These are phyloP conservation scores for Caerostris extrusa DNA, from an alignment of 1,140 invertebrate species.

Conservation along the genomic window DNA sequence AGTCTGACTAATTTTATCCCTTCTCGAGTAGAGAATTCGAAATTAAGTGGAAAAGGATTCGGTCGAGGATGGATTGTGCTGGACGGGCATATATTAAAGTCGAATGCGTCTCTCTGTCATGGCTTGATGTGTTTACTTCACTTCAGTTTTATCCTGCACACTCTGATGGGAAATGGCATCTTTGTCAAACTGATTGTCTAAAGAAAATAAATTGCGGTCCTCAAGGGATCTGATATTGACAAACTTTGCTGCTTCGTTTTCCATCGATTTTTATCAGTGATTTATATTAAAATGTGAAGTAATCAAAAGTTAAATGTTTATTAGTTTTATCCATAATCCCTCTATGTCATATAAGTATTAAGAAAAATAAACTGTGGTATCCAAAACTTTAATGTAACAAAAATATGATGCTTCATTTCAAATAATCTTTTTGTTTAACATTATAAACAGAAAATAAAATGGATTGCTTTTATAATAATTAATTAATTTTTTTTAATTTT, in stretches of 20 bases:
- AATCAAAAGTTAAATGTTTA: no score
- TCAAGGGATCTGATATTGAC: neutral
- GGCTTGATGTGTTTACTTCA: constrained; percentile 58
- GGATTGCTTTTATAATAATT: no score
- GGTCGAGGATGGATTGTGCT: neutral
- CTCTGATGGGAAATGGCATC: neutral
- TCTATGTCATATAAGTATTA: no score
- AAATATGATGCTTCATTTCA: no score
- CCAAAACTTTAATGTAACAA: no score
- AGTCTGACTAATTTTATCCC: constrained; percentile 71
- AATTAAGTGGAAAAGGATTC: constrained; percentile 60
- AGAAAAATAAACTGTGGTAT: no score
- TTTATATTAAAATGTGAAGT: no score
- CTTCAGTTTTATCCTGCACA: neutral
- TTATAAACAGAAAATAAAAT: no score
- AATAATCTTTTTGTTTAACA: no score
- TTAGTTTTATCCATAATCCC: no score
- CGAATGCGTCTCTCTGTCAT: constrained; percentile 42
- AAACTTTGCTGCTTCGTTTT: neutral
- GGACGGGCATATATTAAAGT: constrained; percentile 69
- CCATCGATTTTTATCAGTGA: no score
- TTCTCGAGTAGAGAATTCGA: constrained; percentile 45
- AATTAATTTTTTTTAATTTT: no score
- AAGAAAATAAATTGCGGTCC: neutral
- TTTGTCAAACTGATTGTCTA: neutral